phyloP scores from a whole-genome alignment of 1,140 invertebrate genomes.

The Papilio glaucus region DNA sequence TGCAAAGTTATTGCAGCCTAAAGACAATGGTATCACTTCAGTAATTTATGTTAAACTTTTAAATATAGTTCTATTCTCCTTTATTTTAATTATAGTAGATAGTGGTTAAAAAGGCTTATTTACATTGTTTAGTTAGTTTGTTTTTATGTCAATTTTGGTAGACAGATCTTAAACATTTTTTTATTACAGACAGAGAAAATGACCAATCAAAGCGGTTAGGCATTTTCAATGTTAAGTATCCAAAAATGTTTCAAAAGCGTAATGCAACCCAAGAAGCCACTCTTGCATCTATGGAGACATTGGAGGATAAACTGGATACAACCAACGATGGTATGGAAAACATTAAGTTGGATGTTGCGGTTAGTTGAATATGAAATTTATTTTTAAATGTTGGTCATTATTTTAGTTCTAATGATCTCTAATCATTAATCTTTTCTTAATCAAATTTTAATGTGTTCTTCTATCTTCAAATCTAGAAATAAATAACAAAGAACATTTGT shows the following conservation, averaged over 20 bases:
- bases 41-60: not conserved
- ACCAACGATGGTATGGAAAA: constrained; percentile 88
- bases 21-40: constrained; percentile 36
- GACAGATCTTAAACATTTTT: not conserved
- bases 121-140: too few species aligned
- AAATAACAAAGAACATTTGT: too few species aligned
- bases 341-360: constrained; percentile 85
- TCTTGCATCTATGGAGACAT: constrained; percentile 90
- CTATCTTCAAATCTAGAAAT: too few species aligned
- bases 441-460: too few species aligned
- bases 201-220: constrained; percentile 54
- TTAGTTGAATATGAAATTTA: constrained; percentile 55
- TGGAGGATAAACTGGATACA: constrained; percentile 85
- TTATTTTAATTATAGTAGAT: not conserved
- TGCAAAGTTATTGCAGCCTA: constrained; percentile 40
- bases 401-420: too few species aligned
- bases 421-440: too few species aligned
- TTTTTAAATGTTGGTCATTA: too few species aligned
- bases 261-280: constrained; percentile 84
- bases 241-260: constrained; percentile 71
- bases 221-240: constrained; percentile 69
- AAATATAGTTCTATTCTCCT: not conserved
- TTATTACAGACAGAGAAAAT: constrained; percentile 54
- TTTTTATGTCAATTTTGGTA: too few species aligned
- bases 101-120: too few species aligned